Conservation (phyloP, 35 echinoderm and acorn worm species). For the Apostichopus japonicus region DNA sequence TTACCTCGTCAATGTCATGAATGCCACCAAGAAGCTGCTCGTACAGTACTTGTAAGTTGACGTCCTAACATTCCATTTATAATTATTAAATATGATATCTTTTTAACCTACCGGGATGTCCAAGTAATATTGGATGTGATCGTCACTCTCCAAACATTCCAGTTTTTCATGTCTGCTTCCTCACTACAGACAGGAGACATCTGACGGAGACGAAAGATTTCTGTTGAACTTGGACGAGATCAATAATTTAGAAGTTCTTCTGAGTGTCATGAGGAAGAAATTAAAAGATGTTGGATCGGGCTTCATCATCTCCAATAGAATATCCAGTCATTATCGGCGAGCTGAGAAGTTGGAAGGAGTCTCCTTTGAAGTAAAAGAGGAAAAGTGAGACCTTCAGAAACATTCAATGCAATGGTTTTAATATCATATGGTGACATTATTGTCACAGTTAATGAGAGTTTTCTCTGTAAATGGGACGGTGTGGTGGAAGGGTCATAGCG, state of each 20-base stretch:
- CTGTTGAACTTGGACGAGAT: constrained; percentile 75
- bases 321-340: constrained; percentile 65
- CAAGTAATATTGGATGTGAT: no score
- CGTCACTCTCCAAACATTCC: background rate
- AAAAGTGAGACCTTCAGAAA: constrained; percentile 33
- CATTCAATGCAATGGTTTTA: background rate
- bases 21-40: constrained; percentile 90
- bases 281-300: constrained; percentile 76
- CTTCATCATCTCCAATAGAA: constrained; percentile 91
- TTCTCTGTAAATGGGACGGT: no score
- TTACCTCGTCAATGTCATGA: constrained; percentile 83
- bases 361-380: constrained; percentile 32
- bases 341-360: constrained; percentile 76
- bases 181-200: constrained; percentile 19
- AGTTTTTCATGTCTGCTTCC: background rate
- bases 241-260: constrained; percentile 68
- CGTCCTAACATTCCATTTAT: background rate
- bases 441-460: no score
- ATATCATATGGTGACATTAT: no score
- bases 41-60: constrained; percentile 82
- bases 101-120: no score
- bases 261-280: constrained; percentile 77
- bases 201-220: constrained; percentile 63
- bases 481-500: no score
- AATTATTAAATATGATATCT: no score